Evolutionary conservation across 1,140 invertebrate species (phyloP).

Genomic region (Papilio polytes): DNA sequence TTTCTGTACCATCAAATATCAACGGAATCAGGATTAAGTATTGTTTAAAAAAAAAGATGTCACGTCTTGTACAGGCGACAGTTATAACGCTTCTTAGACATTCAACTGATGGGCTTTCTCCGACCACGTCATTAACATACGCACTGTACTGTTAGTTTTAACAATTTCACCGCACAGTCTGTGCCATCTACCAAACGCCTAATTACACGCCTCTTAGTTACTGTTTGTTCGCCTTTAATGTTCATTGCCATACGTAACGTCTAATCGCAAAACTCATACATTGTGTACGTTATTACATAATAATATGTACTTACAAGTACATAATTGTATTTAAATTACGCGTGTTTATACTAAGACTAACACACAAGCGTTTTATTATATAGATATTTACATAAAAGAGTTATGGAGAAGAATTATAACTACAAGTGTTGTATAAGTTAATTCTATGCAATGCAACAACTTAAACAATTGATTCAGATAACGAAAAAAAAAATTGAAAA

Average conservation of each 20-base stretch:
- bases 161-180: conserved; percentile 61
- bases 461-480: background rate
- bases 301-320: background rate
- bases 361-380: background rate
- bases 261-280: conserved; percentile 10
- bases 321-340: conserved; percentile 10
- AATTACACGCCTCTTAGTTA: conserved; percentile 32
- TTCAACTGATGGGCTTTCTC: conserved; percentile 74
- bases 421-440: background rate
- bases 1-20: background rate
- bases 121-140: conserved; percentile 70
- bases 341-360: background rate
- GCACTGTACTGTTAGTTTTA: conserved; percentile 73
- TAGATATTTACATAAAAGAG: background rate
- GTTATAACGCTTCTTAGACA: conserved; percentile 65
- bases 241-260: conserved; percentile 22
- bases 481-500: background rate
- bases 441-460: background rate
- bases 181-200: background rate
- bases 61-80: conserved; percentile 50
- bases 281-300: background rate
- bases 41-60: conserved; percentile 48
- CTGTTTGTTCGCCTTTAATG: conserved; percentile 35
- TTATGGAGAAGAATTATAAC: background rate
- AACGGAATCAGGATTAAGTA: background rate